Base-by-base conservation (phyloP, 2,797 vertebrate genomes). In the Tokudaia muenninki region DNA sequence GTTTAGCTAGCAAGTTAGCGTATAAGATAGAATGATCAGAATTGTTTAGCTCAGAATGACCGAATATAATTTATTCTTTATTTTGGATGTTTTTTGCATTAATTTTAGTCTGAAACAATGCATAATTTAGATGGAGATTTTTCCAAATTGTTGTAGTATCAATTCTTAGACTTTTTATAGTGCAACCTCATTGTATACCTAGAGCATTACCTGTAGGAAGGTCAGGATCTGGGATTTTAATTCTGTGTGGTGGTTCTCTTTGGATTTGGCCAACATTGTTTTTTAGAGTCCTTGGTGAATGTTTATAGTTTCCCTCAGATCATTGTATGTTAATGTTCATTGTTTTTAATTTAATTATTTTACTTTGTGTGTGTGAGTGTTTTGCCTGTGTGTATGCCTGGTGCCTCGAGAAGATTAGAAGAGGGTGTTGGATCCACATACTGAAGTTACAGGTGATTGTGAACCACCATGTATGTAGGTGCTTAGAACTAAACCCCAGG, bases 241-340 rank as follows among this genome's bases (percentile, higher is more conserved):
- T 78, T 92, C 72, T 91, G 0, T 84, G 65, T 37, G 21, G 34
- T 75, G 70, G 7, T 89, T 79, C 37, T 87, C 0, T 79, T 80
- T 92, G 8, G 61, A 70, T 84, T 96, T 90, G 86, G 16, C 57
- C 55, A 26, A 88, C 50, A 24, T 65, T 84, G 65, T 67, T 87
- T 87, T 94, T 96, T 80, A 67, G 12, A 31, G 78, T 22, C 14
- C 22, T 70, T 65, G 22, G 24, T 87, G 55, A 95, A 92, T n/a
- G 74, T 92, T 92, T 74, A 50, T 37, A 82, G 26, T 86, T 94
- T 94, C 86, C 44, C 81, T 90, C 82, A 95, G 47, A 70, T 90
- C n/a, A 41, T 83, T 87, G 78, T 91, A 67, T 63, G 37, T 47
- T 47, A 17, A 65, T 84, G 34, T 59, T 59, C 57, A 11, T 14